These are phyloP conservation scores for Crepidodera aurea DNA, from an alignment of 2,888 invertebrate genomes.

Conservation along the genomic window DNA sequence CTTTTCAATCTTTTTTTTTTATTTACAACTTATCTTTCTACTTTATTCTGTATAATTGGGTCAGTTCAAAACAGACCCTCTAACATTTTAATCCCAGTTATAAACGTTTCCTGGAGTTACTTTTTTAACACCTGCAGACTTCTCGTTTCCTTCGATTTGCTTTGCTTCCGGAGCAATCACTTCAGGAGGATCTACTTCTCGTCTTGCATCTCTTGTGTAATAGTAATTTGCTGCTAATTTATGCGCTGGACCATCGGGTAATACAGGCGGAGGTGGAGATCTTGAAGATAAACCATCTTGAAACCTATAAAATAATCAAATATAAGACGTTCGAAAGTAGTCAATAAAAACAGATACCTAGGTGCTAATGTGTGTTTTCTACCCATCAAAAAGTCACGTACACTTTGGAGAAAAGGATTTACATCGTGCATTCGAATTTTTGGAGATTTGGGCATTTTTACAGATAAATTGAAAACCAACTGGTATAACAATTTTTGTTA, in stretches of 20 bases:
- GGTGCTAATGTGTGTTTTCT: slow-evolving; percentile 65
- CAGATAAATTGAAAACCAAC: too few relatives aligned
- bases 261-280: slow-evolving; percentile 80
- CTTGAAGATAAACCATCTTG: slow-evolving; percentile 73
- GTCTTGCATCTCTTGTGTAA: slow-evolving; percentile 80
- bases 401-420: slow-evolving; percentile 68
- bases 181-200: slow-evolving; percentile 77
- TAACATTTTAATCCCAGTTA: slow-evolving; percentile 47
- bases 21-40: too few relatives aligned
- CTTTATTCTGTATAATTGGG: too few relatives aligned
- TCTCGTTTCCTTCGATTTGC: slow-evolving; percentile 43
- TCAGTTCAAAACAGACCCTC: not conserved
- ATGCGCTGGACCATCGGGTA: slow-evolving; percentile 86
- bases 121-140: slow-evolving; percentile 29
- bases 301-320: slow-evolving; percentile 57
- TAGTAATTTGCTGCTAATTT: slow-evolving; percentile 86
- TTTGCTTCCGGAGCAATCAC: slow-evolving; percentile 60
- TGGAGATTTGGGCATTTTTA: slow-evolving; percentile 44
- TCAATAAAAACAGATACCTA: slow-evolving; percentile 52
- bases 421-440: slow-evolving; percentile 66
- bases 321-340: not conserved
- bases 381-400: slow-evolving; percentile 74
- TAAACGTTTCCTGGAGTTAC: slow-evolving; percentile 50
- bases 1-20: too few relatives aligned
- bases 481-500: not conserved